Evolutionary conservation across 2,888 invertebrate genomes (phyloP), one percentile per base, ranked within the genome.

Genomic region (Drosophila meridiana): DNA sequence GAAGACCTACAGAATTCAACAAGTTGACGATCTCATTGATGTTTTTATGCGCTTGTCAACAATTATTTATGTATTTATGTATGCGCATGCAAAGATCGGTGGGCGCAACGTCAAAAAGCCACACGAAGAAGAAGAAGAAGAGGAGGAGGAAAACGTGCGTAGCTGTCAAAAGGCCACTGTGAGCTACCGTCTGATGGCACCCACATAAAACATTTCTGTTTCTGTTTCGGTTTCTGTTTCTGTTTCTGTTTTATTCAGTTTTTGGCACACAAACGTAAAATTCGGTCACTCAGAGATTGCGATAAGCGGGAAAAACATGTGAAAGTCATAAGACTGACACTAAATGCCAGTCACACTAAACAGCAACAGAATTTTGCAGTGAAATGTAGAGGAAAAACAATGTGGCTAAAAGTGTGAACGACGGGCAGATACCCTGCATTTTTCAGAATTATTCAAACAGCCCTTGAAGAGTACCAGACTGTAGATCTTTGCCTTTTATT

Each of bases 231-330:
- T 55, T 26, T 53, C 32, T 9, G 53, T 53, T 52, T 36, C 9
- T 30, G 28, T 26, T 30, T 80, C 52, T 71, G 76, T 77, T 89
- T 86, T 83, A 58, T 87, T 87, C 82, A 56, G 60, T 78, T 77
- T 77, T 89, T 90, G 90, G 89, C 90, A 90, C 89, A 88, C 73
- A 86, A 82, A 69, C 78, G 73, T 73, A 52, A 55, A 69, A 67
- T 59, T 80, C 73, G 77, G 70, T 80, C 66, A 71, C 59, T 69
- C 68, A 32, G 53, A 68, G 76, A 82, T 78, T 68, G 73, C 83
- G 90, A 88, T 83, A 90, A 88, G 81, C 73, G 72, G 52, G 69
- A 72, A 78, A 72, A 80, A 60, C 59, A 80, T 76, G 80, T 77
- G 69, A 82, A 87, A 87, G 78, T 78, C 82, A 58, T 53, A 50